These are phyloP conservation scores for Deroplatys truncata DNA, from an alignment of 2,888 invertebrate species.

Conservation along the genomic window DNA sequence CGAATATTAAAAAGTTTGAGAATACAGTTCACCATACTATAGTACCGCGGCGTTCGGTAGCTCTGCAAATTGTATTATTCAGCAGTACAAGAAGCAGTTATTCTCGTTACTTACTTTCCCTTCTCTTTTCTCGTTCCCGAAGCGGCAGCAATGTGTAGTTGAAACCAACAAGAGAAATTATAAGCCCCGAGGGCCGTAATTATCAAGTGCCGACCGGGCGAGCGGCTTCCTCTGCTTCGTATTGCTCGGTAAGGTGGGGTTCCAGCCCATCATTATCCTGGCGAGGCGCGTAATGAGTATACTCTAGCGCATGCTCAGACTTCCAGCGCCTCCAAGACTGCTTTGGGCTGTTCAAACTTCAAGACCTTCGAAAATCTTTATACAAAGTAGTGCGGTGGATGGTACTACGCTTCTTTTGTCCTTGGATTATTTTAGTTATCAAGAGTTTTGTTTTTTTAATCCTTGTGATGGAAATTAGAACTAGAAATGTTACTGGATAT, in stretches of 20 bases:
- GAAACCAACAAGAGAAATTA: conserved; percentile 7
- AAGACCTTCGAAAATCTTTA: too few relatives aligned
- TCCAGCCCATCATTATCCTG: background rate
- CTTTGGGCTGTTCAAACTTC: too few relatives aligned
- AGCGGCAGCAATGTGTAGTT: background rate
- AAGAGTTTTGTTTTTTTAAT: too few relatives aligned
- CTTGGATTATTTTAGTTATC: too few relatives aligned
- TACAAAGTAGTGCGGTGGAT: too few relatives aligned
- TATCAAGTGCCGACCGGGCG: background rate
- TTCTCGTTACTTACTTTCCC: background rate
- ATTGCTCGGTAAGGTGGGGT: background rate
- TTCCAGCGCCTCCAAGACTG: background rate
- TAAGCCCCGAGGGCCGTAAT: conserved; percentile 1
- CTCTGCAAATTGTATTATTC: background rate
- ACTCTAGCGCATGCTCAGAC: background rate
- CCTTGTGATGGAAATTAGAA: too few relatives aligned
- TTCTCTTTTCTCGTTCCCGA: background rate
- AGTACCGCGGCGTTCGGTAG: background rate
- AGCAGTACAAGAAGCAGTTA: background rate
- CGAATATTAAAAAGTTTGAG: background rate
- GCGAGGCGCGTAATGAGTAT: background rate
- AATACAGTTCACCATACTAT: background rate
- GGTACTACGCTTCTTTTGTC: too few relatives aligned
- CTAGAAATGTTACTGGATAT: too few relatives aligned
- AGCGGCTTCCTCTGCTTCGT: background rate